Conservation (phyloP, 1,140 invertebrate species). For the Tetraneura akinire region DNA sequence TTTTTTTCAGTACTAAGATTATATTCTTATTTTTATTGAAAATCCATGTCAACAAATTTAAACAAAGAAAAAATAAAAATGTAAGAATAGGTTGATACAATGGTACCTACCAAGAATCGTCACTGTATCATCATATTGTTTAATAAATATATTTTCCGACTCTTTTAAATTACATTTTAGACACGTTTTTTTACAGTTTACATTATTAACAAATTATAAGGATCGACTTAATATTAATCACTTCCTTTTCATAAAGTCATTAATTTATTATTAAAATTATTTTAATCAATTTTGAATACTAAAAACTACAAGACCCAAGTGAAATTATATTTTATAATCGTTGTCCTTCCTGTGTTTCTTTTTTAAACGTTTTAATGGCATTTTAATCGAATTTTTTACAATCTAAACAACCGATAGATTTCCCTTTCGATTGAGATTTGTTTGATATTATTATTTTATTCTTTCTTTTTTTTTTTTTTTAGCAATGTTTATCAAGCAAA, state of each 20-base stretch:
- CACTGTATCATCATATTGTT: not conserved
- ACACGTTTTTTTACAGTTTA: too few relatives aligned
- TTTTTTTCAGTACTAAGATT: not conserved
- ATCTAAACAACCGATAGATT: slow-evolving; percentile 6
- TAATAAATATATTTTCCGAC: not conserved
- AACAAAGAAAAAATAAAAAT: not conserved
- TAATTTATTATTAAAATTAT: too few relatives aligned
- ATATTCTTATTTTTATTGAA: not conserved
- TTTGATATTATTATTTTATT: not conserved
- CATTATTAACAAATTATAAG: too few relatives aligned
- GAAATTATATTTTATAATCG: not conserved
- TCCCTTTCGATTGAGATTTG: slow-evolving; percentile 31
- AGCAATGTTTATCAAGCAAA: too few relatives aligned
- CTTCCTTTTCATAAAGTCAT: too few relatives aligned
- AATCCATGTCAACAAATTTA: not conserved
- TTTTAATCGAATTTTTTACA: slow-evolving; percentile 23
- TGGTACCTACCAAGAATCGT: not conserved
- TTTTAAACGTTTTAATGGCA: not conserved
- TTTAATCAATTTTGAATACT: too few relatives aligned
- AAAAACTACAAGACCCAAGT: too few relatives aligned
- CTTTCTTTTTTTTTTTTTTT: not conserved
- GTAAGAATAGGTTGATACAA: too few relatives aligned
- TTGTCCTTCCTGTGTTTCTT: not conserved
- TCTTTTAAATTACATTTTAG: not conserved
- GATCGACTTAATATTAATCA: too few relatives aligned